Base-by-base conservation (phyloP, 2,797 vertebrate genomes). In the Decapterus maruadsi region DNA sequence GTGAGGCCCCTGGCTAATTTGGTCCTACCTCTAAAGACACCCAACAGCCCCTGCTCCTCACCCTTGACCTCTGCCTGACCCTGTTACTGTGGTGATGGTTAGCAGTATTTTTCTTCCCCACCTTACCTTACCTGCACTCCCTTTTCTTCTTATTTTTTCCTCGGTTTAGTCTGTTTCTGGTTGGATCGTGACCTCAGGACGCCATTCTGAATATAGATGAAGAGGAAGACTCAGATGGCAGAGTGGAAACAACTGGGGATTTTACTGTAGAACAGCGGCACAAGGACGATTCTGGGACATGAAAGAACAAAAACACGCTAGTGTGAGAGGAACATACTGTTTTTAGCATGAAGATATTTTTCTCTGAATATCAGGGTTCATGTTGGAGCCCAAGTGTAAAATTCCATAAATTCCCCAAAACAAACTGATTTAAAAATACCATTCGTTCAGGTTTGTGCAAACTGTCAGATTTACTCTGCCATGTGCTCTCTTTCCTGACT, bases 11-110 rank as follows among this genome's bases (percentile, higher is more conserved):
- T 12, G 31, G 69, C 69, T 87, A 87, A 90, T 87, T 88, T 84
- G 74, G 65, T 70, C 63, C 42, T 59, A 58, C 29, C 20, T 57
- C 67, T 84, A 81, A 90, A 83, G 85, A 77, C 56, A 62, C 53
- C 57, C 31, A 73, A 40, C 22, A 63, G 42, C 77, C 69, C 60
- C 63, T 17, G 66, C 56, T 60, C 57, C 64, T 82, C 75, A 90
- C 82, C 87, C 46, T 67, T 84, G 66, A 86, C 84, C 75, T 79
- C 66, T 34, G 11, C 56, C 79, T 80, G 63, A 89, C 80, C 74
- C 56, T 17, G 74, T 80, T 82, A 77, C 69, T 75, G 73, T 71
- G 73, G 77, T 80, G 84, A 86, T 85, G 85, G 69, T 85, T 79
- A 68, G 83, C 62, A 68, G 72, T 70, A 36, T 65, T 87, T 62